Evolutionary conservation across 1,140 invertebrate species (phyloP), one percentile per base, ranked within the genome.

Genomic region (Diabrotica virgifera): DNA sequence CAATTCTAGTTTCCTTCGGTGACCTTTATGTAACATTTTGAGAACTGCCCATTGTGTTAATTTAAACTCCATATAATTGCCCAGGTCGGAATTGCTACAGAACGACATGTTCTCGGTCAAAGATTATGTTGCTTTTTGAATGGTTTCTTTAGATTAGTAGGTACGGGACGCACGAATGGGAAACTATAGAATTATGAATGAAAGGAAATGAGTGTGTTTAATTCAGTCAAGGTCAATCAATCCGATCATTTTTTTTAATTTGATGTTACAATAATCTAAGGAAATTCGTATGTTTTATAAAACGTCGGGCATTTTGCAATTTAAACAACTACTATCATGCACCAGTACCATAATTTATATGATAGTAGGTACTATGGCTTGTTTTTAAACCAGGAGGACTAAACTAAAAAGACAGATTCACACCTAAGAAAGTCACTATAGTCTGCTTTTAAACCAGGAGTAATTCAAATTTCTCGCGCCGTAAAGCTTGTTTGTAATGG

Each of bases 11-110:
- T 53, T 35, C 35, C 53, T 14, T 11, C 24, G n/a, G 13, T 55
- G 53, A 55, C 53, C 53, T 55, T 36, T 55, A 36, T 36, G 53
- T 36, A 55, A 24, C 53, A 14, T 36, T 55, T 55, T 55, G 53
- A 55, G 13, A 55, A 55, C 35, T 36, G 13, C 24, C 53, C 53
- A 55, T 55, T 55, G 35, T 55, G 35, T 55, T 55, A 46, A 46
- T 46, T 46, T 46, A 46, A 46, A n/a, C n/a, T n/a, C 40, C n/a
- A n/a, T 10, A 10, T 46, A 46, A 46, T 46, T 46, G 40, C 40
- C 40, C n/a, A 8, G 40, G 40, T 46, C n/a, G n/a, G n/a, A 46
- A 46, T 46, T 46, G n/a, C n/a, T 10, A 8, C 40, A 46, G 40
- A 46, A 46, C n/a, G 40, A n/a, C 8, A n/a, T 46, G 8, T 46